Base-by-base conservation (phyloP, 1,140 invertebrate genomes). In the Drosophila kanapiae region DNA sequence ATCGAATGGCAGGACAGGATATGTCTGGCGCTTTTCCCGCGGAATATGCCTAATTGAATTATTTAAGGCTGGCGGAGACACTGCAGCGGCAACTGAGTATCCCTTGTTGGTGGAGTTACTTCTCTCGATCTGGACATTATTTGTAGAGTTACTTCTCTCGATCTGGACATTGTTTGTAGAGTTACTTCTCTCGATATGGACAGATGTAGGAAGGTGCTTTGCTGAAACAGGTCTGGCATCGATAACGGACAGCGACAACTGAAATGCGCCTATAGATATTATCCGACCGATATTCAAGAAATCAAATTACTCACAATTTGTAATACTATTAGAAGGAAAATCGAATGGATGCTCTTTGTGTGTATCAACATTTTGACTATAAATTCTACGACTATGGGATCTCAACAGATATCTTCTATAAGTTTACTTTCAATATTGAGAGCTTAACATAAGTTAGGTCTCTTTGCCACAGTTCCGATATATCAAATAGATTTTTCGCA, bases 1-100 rank as follows among this genome's bases (percentile, higher is more conserved):
- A 13, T 33, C n/a, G 0, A 0, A 4, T 2, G 29, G 4, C 0
- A 0, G 0, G 0, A 6, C 0, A 0, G 29, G 29, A 11, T 13
- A 23, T 10, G 0, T 0, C 0, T 6, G 0, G 0, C 51, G 51
- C 51, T 23, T 54, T 23, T 14, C 0, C 1, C 51, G 11, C 51
- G 4, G 16, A 37, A 54, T 54, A 37, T 54, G 51, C 7, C 1
- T 14, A 14, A 37, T 1, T 23, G 16, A 13, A 37, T 18, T 14
- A 35, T 53, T 53, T 16, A 7, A 6, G 4, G 31, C n/a, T 0
- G n/a, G 10, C 6, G 2, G 5, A 31, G n/a, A 16, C 9, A 51
- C n/a, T 9, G 5, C 27, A n/a, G 8, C 1, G 16, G 42, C 4
- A 18, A n/a, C 6, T n/a, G 2, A 3, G 31, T 31, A 53, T 3